Base-by-base conservation (phyloP, 2,888 invertebrate genomes). In the Microplitis deprimator region DNA sequence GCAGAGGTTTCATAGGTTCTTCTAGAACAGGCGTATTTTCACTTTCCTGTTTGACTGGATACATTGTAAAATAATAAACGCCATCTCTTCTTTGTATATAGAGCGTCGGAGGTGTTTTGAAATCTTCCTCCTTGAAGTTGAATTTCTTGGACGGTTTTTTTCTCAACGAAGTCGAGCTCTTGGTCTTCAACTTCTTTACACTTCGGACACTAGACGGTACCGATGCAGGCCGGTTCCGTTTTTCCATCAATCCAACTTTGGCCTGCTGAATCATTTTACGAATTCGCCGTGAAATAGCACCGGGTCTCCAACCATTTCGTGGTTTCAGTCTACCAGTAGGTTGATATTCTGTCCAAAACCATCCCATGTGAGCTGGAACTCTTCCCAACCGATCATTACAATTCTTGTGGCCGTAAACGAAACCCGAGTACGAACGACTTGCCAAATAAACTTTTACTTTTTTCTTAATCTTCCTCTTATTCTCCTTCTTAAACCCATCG, bases 11-110 rank as follows among this genome's bases (percentile, higher is more conserved):
- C 78, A 84, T 85, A 0, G 86, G 88, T 38, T 84, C 84, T 6
- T 86, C 83, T 4, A 89, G 29, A n/a, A 82, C 81, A 6, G 85
- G 82, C 0, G 82, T 79, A 16, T 86, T 83, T 68, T 78, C 70
- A 0, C 74, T 81, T 50, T 88, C 88, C 71, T 85, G 84, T 50
- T 83, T 86, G 17, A 90, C 87, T n/a, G 90, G 90, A 79, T 89
- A 88, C 90, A 90, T 89, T 1, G 89, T 88, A n/a, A 90, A 86
- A 81, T 89, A 87, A 79, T 89, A 90, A 39, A 84, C 86, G 6
- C 89, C 90, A 68, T 90, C 86, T 77, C 86, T 87, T 13, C 89
- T 84, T 29, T 87, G 85, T 68, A 90, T 83, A 50, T 87, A 88
- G 16, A 90, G 81, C 6, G 90, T 90, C 3, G 90, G 89, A 6